These are phyloP conservation scores for Thamnophis sirtalis DNA, from an alignment of 2,113 vertebrate genomes.

Conservation along the genomic window DNA sequence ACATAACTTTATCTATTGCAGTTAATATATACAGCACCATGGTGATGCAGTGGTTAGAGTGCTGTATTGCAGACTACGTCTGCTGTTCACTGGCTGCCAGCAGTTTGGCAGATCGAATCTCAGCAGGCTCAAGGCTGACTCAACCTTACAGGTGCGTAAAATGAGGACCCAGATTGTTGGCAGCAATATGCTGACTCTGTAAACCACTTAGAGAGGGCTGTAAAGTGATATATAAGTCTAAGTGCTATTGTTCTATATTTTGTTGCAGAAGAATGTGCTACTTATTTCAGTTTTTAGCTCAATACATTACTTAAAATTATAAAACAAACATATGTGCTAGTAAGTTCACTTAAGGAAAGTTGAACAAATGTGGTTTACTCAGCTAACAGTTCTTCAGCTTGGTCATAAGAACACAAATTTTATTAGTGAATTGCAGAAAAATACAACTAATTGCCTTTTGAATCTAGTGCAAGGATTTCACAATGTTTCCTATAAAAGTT, in stretches of 20 bases:
- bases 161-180: too few relatives aligned
- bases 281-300: slow-evolving; percentile 44
- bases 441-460: neutral
- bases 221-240: too few relatives aligned
- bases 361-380: slow-evolving; percentile 49
- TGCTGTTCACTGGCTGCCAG: too few relatives aligned
- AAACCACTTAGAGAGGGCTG: too few relatives aligned
- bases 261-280: slow-evolving; percentile 39
- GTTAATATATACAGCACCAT: neutral
- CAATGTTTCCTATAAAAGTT: slow-evolving; percentile 33
- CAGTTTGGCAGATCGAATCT: too few relatives aligned
- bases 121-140: too few relatives aligned
- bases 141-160: too few relatives aligned
- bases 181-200: too few relatives aligned
- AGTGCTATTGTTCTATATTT: neutral
- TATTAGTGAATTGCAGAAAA: slow-evolving; percentile 27
- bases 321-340: slow-evolving; percentile 44
- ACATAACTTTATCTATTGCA: neutral
- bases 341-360: slow-evolving; percentile 55
- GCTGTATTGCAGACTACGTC: too few relatives aligned
- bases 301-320: slow-evolving; percentile 46
- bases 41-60: too few relatives aligned
- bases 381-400: slow-evolving; percentile 50
- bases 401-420: neutral
- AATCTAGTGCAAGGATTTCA: slow-evolving; percentile 24